A percentile compares a stretch with the other conserved stretches of the same genome.
These are phyloP conservation scores for Drosophila sucinea DNA, from an alignment of 1,140 invertebrate species.

Conservation along the genomic window DNA sequence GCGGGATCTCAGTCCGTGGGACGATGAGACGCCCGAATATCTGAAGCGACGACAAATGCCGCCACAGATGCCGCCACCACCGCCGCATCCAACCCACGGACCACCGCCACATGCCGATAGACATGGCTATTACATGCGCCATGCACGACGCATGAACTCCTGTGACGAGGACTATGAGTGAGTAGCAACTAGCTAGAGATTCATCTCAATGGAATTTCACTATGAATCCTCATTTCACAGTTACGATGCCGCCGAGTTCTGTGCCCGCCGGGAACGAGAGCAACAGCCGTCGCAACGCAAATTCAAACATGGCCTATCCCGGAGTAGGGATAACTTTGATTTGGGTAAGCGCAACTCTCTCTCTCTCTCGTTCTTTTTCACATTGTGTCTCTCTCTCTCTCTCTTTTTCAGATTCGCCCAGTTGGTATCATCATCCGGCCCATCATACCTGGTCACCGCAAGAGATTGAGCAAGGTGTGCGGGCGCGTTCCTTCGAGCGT, in stretches of 20 bases:
- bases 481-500: conserved; percentile 75
- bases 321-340: conserved; percentile 80
- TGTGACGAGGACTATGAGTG: conserved; percentile 85
- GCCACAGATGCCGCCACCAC: conserved; percentile 26
- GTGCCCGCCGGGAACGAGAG: conserved; percentile 66
- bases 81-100: conserved; percentile 30
- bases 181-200: conserved; percentile 29
- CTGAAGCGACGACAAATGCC: conserved; percentile 56
- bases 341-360: conserved; percentile 45
- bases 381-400: rapidly evolving
- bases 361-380: no score
- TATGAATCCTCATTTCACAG: conserved; percentile 22
- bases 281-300: conserved; percentile 64
- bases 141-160: conserved; percentile 77
- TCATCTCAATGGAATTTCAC: not conserved
- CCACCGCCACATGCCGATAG: conserved; percentile 47
- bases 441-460: conserved; percentile 82
- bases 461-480: conserved; percentile 71
- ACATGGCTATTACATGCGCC: conserved; percentile 80
- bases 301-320: conserved; percentile 71
- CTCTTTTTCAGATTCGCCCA: conserved; percentile 63
- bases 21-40: conserved; percentile 85
- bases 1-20: conserved; percentile 88
- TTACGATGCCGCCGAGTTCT: conserved; percentile 77
- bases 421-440: conserved; percentile 77